Evolutionary conservation across 1,140 invertebrate genomes (phyloP).

Genomic region (Bombus cullumanus): DNA sequence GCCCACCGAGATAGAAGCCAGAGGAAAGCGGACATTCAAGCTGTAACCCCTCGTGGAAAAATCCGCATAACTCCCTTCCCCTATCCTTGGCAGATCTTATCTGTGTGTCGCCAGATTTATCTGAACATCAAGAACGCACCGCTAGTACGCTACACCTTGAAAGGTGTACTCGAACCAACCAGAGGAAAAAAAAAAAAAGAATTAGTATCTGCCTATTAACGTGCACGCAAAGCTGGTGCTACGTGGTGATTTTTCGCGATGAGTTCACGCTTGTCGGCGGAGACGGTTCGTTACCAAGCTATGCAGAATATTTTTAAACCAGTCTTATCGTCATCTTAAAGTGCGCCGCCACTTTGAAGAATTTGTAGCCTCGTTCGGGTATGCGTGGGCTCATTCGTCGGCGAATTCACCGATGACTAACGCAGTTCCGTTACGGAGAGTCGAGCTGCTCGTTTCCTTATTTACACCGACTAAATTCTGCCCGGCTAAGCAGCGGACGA

Average conservation of each 20-base stretch:
- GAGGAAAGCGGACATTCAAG: constrained; percentile 42
- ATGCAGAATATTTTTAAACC: constrained; percentile 60
- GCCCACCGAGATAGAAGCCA: constrained; percentile 47
- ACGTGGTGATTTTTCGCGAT: constrained; percentile 41
- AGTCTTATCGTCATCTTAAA: constrained; percentile 66
- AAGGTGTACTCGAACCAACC: neutral
- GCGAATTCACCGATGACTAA: constrained; percentile 48
- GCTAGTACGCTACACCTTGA: constrained; percentile 33
- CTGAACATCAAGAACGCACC: constrained; percentile 63
- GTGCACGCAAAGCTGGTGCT: constrained; percentile 2
- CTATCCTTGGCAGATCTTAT: constrained; percentile 56
- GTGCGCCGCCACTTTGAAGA: constrained; percentile 44
- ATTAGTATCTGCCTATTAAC: constrained; percentile 55
- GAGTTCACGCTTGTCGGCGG: constrained; percentile 34
- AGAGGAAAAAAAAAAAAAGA: neutral
- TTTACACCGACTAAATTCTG: neutral
- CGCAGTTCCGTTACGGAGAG: constrained; percentile 28
- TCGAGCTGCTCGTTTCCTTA: constrained; percentile 17
- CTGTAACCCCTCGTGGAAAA: constrained; percentile 45
- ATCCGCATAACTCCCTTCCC: constrained; percentile 59
- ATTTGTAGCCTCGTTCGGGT: constrained; percentile 46
- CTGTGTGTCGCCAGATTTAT: constrained; percentile 67
- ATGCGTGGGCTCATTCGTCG: constrained; percentile 30
- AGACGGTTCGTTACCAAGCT: constrained; percentile 61
- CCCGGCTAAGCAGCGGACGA: neutral